Conservation (phyloP, 2,113 vertebrate species). For the Phasianus colchicus region DNA sequence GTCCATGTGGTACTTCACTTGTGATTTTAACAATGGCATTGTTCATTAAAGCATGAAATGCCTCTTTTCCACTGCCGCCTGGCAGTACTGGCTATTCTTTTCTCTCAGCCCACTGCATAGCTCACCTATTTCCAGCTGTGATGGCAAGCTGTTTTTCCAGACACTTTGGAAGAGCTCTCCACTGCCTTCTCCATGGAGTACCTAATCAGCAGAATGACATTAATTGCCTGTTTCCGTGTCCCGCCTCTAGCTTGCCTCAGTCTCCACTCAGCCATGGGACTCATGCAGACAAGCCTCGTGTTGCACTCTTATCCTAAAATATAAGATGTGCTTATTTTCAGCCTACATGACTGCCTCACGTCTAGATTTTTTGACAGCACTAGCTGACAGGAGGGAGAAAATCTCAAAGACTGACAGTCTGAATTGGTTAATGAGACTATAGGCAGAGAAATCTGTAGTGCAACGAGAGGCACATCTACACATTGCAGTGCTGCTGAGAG, state of each 20-base stretch:
- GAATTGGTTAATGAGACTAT: neutral
- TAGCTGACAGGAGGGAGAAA: neutral
- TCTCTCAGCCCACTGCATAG: neutral
- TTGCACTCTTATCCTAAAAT: conserved; percentile 3
- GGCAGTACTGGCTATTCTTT: neutral
- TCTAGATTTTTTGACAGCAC: neutral
- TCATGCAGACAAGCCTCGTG: neutral
- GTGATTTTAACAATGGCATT: neutral
- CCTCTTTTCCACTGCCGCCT: neutral
- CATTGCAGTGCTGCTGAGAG: neutral
- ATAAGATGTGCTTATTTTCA: neutral
- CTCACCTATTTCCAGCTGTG: neutral
- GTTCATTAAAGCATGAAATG: neutral
- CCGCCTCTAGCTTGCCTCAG: neutral
- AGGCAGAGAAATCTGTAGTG: neutral
- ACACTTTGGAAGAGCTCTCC: neutral
- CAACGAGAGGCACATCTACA: neutral
- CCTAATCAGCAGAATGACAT: neutral
- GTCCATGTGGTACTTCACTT: neutral
- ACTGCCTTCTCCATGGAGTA: neutral
- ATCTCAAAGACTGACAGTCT: neutral
- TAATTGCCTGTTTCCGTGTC: conserved; percentile 8
- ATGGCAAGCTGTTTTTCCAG: neutral
- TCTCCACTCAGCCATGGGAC: neutral
- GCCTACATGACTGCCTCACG: neutral